These are phyloP conservation scores for Emydura subglobosa DNA, from an alignment of 2,113 vertebrate genomes.

Conservation along the genomic window DNA sequence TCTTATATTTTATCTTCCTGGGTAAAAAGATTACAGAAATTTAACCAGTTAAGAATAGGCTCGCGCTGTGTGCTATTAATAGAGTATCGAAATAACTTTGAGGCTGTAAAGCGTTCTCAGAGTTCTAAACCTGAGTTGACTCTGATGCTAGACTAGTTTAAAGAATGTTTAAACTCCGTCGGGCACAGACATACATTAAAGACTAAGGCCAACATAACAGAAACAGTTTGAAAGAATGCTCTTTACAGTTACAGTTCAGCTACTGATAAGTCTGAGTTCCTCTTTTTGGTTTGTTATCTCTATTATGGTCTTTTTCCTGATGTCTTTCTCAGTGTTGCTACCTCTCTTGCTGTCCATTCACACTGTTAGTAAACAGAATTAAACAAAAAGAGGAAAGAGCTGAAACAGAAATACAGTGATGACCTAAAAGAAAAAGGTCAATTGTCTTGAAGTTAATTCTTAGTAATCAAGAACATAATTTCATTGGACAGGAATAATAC, in stretches of 20 bases:
- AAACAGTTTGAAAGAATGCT: not conserved
- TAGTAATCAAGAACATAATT: not conserved
- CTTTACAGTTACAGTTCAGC: not conserved
- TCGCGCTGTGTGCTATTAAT: not conserved
- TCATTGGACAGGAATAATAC: slow-evolving; percentile 10
- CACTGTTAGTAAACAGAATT: not conserved
- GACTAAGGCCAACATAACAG: not conserved
- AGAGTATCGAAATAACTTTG: not conserved
- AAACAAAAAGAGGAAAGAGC: not conserved
- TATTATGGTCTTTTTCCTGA: not conserved
- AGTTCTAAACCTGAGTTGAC: not conserved
- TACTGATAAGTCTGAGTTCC: not conserved
- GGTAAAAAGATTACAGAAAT: not conserved
- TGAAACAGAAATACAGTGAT: not conserved
- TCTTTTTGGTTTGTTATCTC: not conserved
- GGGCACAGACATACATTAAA: not conserved
- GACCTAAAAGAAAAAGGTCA: not conserved
- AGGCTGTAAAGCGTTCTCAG: not conserved
- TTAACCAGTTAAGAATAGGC: not conserved
- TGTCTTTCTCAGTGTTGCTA: not conserved
- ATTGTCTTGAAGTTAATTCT: not conserved
- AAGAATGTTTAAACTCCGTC: slow-evolving; percentile 1
- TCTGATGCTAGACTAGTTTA: not conserved
- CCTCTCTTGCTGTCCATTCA: not conserved
- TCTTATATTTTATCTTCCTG: not conserved